Evolutionary conservation across 2,113 vertebrate genomes (phyloP), one percentile per base, ranked within the genome.

Genomic region (Ranitomeya variabilis): DNA sequence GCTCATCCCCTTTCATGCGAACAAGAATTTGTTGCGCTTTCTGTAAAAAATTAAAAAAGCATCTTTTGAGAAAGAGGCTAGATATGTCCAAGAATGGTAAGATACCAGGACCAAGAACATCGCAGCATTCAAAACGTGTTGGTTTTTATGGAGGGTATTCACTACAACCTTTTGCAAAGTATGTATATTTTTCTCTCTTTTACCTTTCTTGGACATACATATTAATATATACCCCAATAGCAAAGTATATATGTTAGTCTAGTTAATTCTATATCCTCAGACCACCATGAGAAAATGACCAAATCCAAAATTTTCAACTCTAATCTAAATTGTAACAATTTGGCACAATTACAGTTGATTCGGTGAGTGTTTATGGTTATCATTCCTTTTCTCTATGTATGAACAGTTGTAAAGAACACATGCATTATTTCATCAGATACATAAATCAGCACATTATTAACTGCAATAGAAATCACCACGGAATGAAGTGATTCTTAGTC

Each of bases 401-500:
- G 23, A 26, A 18, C 14, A 31, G 57, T 81, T 81, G 6, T 81
- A 60, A 37, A 80, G 2, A 23, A 80, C 14, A 60, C 57, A 18
- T 37, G 57, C 23, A 60, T 81, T 81, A 81, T 81, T 62, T 62
- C 31, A 26, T 55, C 14, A 83, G 23, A 60, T 84, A 79, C 73
- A 79, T 66, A 84, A 66, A 66, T 83, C 80, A 69, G n/a, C 3
- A 4, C 19, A 19, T 77, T 52, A 18, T 62, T 19, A 73, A 69
- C 66, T 45, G 52, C 26, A 83, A 66, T 23, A 60, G 11, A 37
- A 18, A 73, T 66, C 55, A 82, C 51, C 51, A 52, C n/a, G 74
- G 71, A 57, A 79, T 59, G 19, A 89, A 89, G 14, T 16, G 83
- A 78, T 84, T 83, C 81, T 84, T 89, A 89, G 67, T 66, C 71